Conservation (phyloP, 2,113 vertebrate genomes). For the Maccullochella peelii region DNA sequence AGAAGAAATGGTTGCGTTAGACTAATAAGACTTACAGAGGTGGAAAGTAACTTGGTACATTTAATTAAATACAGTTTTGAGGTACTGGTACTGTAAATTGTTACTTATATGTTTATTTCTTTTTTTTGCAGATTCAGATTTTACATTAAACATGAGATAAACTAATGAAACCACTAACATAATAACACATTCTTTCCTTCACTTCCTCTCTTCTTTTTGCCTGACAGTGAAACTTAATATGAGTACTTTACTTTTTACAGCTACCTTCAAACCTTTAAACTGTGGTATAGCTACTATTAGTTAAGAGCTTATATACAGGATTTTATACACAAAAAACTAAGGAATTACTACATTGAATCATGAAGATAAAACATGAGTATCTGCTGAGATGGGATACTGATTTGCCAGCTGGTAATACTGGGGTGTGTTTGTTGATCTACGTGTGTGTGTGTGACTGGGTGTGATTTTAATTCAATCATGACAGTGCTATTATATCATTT, state of each 20-base stretch:
- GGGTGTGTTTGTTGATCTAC: not conserved
- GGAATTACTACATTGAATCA: not conserved
- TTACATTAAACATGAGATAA: not conserved
- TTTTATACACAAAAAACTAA: too few species aligned
- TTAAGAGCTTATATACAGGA: not conserved
- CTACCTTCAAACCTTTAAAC: not conserved
- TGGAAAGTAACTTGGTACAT: not conserved
- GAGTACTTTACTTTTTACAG: not conserved
- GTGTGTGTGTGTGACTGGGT: not conserved
- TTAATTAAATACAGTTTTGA: not conserved
- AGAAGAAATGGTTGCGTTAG: conserved; percentile 14
- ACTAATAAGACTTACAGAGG: not conserved
- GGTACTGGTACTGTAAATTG: not conserved
- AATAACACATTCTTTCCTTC: not conserved
- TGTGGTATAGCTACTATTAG: too few species aligned
- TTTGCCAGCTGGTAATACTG: not conserved
- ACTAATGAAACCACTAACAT: not conserved
- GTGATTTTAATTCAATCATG: not conserved
- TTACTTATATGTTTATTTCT: not conserved
- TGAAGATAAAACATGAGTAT: not conserved
- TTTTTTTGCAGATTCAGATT: not conserved
- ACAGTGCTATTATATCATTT: not conserved
- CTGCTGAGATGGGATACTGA: not conserved
- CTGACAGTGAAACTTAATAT: not conserved
- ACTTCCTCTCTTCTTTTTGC: not conserved